Evolutionary conservation across 2,797 vertebrate species (phyloP).

Genomic region (Pipistrellus pipistrellus): DNA sequence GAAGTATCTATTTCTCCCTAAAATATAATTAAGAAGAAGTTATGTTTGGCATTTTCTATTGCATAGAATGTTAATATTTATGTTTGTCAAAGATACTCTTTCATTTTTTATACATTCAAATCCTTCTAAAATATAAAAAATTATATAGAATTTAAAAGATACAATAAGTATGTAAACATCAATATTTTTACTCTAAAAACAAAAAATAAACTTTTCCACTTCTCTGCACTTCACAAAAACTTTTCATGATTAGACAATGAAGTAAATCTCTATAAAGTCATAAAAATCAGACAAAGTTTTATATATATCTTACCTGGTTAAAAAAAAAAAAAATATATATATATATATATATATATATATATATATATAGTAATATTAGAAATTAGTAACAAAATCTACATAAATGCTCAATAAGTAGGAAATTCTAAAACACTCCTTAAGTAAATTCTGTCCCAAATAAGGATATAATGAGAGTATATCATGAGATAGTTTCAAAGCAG

Average conservation of each 20-base stretch:
- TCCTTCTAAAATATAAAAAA: neutral
- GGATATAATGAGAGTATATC: neutral
- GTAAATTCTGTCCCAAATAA: conserved; percentile 24
- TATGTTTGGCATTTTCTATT: neutral
- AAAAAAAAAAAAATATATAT: neutral
- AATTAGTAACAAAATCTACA: conserved; percentile 32
- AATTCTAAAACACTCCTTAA: neutral
- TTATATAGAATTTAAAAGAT: conserved; percentile 31
- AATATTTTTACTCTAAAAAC: conserved; percentile 26
- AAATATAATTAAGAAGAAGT: conserved; percentile 33
- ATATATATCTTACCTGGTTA: neutral
- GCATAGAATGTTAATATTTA: neutral
- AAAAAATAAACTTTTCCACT: conserved; percentile 4
- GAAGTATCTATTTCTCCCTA: conserved; percentile 23
- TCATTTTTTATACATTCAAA: neutral
- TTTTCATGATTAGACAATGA: conserved; percentile 24
- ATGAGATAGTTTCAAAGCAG: neutral
- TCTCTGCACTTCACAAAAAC: conserved; percentile 32
- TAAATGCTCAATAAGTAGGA: neutral
- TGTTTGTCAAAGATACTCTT: neutral
- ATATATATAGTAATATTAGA: conserved; percentile 16
- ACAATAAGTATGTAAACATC: neutral
- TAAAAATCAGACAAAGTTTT: conserved; percentile 22
- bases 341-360: neutral
- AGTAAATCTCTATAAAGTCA: conserved; percentile 32